Conservation (phyloP, 2,797 vertebrate species). For the Pseudochirops corinnae region DNA sequence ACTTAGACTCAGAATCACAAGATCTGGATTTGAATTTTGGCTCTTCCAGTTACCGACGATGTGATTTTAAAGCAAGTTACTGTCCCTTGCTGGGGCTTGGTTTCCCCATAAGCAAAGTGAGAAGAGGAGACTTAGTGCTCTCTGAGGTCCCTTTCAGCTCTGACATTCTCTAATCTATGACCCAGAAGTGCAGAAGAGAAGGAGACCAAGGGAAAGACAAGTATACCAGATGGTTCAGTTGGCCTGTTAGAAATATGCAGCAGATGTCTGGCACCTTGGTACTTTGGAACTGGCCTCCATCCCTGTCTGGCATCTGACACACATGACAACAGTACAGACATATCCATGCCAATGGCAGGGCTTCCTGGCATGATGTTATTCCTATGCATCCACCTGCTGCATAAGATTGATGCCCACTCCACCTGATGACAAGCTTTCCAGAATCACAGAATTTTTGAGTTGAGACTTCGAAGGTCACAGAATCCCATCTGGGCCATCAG, state of each 20-base stretch:
- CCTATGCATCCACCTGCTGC: constrained; percentile 35
- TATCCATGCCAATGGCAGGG: constrained; percentile 9
- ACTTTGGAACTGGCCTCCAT: constrained; percentile 18
- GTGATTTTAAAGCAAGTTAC: background rate
- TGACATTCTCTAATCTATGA: constrained; percentile 1
- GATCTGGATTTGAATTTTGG: background rate
- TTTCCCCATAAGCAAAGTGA: background rate
- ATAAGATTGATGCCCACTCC: constrained; percentile 40
- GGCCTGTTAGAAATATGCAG: background rate
- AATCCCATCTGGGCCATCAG: background rate
- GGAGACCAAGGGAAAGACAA: constrained; percentile 1
- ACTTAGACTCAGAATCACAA: background rate
- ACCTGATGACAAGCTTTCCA: constrained; percentile 20
- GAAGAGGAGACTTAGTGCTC: background rate
- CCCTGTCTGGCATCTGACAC: background rate
- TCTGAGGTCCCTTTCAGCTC: background rate
- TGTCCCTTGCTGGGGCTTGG: background rate
- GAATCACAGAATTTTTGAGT: background rate
- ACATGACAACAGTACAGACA: background rate
- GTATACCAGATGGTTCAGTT: constrained; percentile 3
- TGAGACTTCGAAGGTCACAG: background rate
- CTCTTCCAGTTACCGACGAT: background rate
- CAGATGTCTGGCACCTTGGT: background rate
- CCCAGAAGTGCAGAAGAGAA: constrained; percentile 23
- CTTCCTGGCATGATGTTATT: background rate